Evolutionary conservation across 1,140 invertebrate species (phyloP), one percentile per base, ranked within the genome.

Genomic region (Papilio dardanus): DNA sequence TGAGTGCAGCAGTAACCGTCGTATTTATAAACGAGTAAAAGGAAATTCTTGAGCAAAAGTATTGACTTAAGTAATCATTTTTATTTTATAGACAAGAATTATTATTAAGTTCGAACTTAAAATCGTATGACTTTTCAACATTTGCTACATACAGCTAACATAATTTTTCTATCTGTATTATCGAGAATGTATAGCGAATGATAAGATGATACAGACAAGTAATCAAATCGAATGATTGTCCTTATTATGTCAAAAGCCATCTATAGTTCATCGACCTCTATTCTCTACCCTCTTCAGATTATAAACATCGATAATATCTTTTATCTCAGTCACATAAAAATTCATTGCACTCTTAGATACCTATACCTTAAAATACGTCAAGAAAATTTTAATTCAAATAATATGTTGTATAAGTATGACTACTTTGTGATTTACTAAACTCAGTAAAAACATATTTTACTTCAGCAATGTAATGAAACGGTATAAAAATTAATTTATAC

Each of bases 401-500:
- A 46, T 6, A 46, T 46, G n/a, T 46, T 46, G 16, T n/a, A 46
- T n/a, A n/a, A 16, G 40, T 2, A 58, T 33, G 31, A 3, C 31
- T 37, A 37, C 35, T 37, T 37, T 37, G 14, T 14, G 35, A 37
- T 12, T 37, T 12, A 37, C 8, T 37, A 37, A 37, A 37, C 42
- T 14, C 14, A 46, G 14, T 5, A 3, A 19, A 46, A 50, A 7
- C 0, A 7, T 19, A 19, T 21, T 50, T 50, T 50, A 50, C 8
- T 5, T 0, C n/a, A 6, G 46, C 24, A 62, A 54, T 24, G 14
- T 14, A 62, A 62, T 16, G 24, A 58, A 58, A 24, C 50, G 21
- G 50, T 58, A 58, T 58, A 24, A 58, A 58, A 58, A 58, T 21
- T 8, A 24, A 58, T 58, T 66, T 66, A 30, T 28, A 66, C 62